Evolutionary conservation across 2,113 vertebrate genomes (phyloP).

Genomic region (Tragelaphus strepsiceros): DNA sequence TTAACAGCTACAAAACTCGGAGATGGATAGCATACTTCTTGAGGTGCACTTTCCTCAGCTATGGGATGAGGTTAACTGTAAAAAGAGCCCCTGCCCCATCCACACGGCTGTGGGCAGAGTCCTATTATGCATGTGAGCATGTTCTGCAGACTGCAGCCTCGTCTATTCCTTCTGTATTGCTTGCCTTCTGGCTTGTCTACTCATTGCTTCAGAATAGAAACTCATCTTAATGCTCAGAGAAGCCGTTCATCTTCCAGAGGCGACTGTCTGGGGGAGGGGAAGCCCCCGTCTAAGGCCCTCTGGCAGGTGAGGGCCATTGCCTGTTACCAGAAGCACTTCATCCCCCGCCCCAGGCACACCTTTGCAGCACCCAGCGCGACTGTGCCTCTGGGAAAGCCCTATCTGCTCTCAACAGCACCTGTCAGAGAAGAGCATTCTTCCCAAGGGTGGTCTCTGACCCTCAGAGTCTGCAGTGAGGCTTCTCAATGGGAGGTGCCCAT

Average conservation of each 20-base stretch:
- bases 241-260: not conserved
- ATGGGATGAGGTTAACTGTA: not conserved
- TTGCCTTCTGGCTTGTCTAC: not conserved
- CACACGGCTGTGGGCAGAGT: too few species aligned
- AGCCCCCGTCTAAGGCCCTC: rapidly evolving
- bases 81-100: not conserved
- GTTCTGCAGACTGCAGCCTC: not conserved
- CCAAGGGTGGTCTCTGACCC: not conserved
- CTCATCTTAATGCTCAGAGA: not conserved
- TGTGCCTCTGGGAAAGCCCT: rapidly evolving
- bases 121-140: rapidly evolving
- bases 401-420: not conserved
- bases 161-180: not conserved
- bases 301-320: not conserved
- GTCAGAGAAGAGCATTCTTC: rapidly evolving
- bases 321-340: not conserved
- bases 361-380: not conserved
- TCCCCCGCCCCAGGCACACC: rapidly evolving
- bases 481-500: not conserved
- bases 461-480: not conserved
- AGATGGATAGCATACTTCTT: not conserved
- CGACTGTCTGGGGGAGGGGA: rapidly evolving
- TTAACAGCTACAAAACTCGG: not conserved
- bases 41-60: not conserved
- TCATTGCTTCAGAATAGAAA: not conserved